Evolutionary conservation across 2,888 invertebrate genomes (phyloP), one percentile per base, ranked within the genome.

Genomic region (Cacoxenus indagator): DNA sequence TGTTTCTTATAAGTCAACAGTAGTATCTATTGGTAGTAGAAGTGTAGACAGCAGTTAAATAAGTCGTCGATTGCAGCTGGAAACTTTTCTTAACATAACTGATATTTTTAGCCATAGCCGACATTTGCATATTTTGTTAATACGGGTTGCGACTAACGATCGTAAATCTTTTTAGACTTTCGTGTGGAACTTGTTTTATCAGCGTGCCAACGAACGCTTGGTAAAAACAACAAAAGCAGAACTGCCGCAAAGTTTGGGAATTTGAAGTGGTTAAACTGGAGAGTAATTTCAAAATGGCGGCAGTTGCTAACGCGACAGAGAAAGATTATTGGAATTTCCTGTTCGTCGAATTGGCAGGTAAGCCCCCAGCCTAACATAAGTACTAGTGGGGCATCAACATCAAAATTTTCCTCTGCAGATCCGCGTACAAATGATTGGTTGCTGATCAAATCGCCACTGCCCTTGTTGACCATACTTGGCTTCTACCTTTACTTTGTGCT

Each of bases 401-500:
- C n/a, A n/a, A n/a, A n/a, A n/a, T n/a, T n/a, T n/a, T n/a, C 5
- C 37, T 5, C 8, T 37, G 37, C 22, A 92, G 92, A 92, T 90
- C 90, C 90, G 11, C 89, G 92, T 72, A 92, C 92, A 70, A 91
- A 90, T 77, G 89, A 91, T 72, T 92, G 92, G 92, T 87, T 87
- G 64, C 89, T 95, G 66, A 93, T 95, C 83, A 89, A 89, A 27
- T 92, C 93, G 37, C 95, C 95, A 0, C 84, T 92, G 22, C 94
- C 94, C 0, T 91, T 93, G 2, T 81, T 92, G 24, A 90, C 91
- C 64, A 92, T 95, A 64, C 83, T 95, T 69, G 89, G 89, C 17
- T 88, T 92, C 48, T 95, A 95, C 83, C 87, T 94, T 46, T 93
- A 92, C 86, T 93, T 94, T 85, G 92, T 94, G 0, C 81, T 92